phyloP scores from a whole-genome alignment of 2,797 vertebrate species.

The Chaunax sp. region DNA sequence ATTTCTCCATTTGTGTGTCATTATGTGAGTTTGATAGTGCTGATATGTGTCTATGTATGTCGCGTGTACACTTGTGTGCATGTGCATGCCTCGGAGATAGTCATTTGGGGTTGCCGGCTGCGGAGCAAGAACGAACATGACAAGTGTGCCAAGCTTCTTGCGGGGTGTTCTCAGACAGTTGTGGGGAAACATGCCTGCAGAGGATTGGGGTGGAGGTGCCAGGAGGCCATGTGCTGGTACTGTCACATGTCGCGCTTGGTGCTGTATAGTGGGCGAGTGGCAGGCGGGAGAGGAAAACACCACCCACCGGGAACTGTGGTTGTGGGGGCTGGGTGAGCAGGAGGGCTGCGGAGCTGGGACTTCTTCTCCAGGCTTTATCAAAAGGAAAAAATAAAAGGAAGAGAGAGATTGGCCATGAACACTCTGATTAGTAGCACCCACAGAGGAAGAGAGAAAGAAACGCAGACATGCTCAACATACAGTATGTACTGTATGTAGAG shows the following conservation, averaged over 20 bases:
- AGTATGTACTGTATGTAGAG: too few species aligned
- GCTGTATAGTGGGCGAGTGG: slow-evolving; percentile 54
- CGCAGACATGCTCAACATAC: neutral
- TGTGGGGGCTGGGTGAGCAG: slow-evolving; percentile 60
- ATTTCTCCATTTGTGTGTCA: slow-evolving; percentile 14
- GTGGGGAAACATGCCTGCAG: slow-evolving; percentile 34
- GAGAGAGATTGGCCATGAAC: slow-evolving; percentile 75
- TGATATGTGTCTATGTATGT: slow-evolving; percentile 19
- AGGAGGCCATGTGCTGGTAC: slow-evolving; percentile 75
- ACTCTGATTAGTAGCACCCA: slow-evolving; percentile 65
- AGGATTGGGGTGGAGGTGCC: slow-evolving; percentile 38
- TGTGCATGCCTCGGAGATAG: slow-evolving; percentile 40
- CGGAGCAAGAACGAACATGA: slow-evolving; percentile 59
- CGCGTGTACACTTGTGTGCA: slow-evolving; percentile 9
- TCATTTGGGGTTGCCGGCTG: slow-evolving; percentile 50
- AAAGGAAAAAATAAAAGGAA: slow-evolving; percentile 62
- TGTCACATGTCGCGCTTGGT: slow-evolving; percentile 81
- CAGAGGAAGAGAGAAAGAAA: slow-evolving; percentile 16
- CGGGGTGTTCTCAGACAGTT: slow-evolving; percentile 58
- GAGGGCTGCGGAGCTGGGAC: slow-evolving; percentile 49
- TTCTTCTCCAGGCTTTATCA: slow-evolving; percentile 77
- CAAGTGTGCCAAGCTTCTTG: slow-evolving; percentile 60
- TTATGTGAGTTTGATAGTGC: slow-evolving; percentile 46
- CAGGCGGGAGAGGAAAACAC: slow-evolving; percentile 77
- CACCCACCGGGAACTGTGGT: slow-evolving; percentile 77